phyloP scores from a whole-genome alignment of 2,113 vertebrate species.

The Boleophthalmus pectinirostris region DNA sequence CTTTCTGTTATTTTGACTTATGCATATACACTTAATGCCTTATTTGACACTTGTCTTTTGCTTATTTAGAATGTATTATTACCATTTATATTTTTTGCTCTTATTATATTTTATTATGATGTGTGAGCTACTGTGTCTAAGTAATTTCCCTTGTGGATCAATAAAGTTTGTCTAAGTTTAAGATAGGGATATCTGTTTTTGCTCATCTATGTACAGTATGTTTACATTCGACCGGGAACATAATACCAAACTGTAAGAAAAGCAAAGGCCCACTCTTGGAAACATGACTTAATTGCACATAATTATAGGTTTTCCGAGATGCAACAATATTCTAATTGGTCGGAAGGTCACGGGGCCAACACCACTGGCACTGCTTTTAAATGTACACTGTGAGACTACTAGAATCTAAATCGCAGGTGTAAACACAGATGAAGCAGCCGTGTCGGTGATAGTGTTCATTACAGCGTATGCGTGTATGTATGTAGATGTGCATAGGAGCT shows the following conservation, averaged over 20 bases:
- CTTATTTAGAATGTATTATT: too few species aligned
- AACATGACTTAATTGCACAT: background rate
- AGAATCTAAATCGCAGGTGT: background rate
- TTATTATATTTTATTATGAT: too few species aligned
- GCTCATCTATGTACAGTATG: background rate
- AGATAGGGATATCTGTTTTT: too few species aligned
- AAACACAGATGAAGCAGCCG: background rate
- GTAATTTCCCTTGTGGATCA: too few species aligned
- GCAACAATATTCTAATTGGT: constrained; percentile 1
- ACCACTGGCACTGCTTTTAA: background rate
- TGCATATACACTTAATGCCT: too few species aligned
- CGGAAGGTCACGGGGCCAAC: background rate
- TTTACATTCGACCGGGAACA: background rate
- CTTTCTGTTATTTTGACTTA: too few species aligned
- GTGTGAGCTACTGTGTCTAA: too few species aligned
- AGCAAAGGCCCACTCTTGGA: background rate
- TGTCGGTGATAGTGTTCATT: constrained; percentile 42
- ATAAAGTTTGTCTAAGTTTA: too few species aligned
- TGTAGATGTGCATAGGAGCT: constrained; percentile 48
- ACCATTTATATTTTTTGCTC: too few species aligned
- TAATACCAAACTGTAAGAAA: background rate
- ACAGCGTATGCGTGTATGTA: constrained; percentile 30
- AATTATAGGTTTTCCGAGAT: background rate
- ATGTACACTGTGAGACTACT: background rate
- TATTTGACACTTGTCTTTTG: too few species aligned